These are phyloP conservation scores for Darevskia nairensis DNA, from an alignment of 2,797 vertebrate genomes.

Conservation along the genomic window DNA sequence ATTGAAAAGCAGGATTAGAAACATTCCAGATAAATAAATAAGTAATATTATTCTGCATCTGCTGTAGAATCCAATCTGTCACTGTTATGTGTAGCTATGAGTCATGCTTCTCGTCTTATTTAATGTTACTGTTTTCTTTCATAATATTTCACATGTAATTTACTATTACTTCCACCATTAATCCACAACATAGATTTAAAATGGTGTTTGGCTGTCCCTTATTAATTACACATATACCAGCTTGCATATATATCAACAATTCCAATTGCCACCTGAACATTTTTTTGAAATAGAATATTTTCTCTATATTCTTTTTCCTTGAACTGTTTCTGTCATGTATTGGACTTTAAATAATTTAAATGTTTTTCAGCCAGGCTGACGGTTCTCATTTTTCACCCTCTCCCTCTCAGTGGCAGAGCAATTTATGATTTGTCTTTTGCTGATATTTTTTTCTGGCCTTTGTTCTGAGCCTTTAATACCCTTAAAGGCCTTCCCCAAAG, in stretches of 20 bases:
- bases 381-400: slow-evolving; percentile 64
- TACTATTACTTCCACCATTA: not conserved
- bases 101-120: not conserved
- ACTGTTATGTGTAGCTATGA: slow-evolving; percentile 5
- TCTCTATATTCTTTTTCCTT: slow-evolving; percentile 37
- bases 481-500: slow-evolving; percentile 4
- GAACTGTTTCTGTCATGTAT: slow-evolving; percentile 65
- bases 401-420: slow-evolving; percentile 59
- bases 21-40: not conserved
- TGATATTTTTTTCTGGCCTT: slow-evolving; percentile 58
- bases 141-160: not conserved
- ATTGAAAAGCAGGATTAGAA: not conserved
- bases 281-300: slow-evolving; percentile 47
- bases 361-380: slow-evolving; percentile 35
- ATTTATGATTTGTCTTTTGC: slow-evolving; percentile 63
- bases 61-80: not conserved
- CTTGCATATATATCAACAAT: not conserved
- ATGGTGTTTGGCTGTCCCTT: slow-evolving; percentile 3
- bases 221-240: slow-evolving; percentile 39
- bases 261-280: not conserved
- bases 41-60: slow-evolving; percentile 16
- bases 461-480: slow-evolving; percentile 67
- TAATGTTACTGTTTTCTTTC: slow-evolving; percentile 22
- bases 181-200: not conserved
- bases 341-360: slow-evolving; percentile 72